phyloP scores from a whole-genome alignment of 2,888 invertebrate genomes.

The Piscicola geometra region DNA sequence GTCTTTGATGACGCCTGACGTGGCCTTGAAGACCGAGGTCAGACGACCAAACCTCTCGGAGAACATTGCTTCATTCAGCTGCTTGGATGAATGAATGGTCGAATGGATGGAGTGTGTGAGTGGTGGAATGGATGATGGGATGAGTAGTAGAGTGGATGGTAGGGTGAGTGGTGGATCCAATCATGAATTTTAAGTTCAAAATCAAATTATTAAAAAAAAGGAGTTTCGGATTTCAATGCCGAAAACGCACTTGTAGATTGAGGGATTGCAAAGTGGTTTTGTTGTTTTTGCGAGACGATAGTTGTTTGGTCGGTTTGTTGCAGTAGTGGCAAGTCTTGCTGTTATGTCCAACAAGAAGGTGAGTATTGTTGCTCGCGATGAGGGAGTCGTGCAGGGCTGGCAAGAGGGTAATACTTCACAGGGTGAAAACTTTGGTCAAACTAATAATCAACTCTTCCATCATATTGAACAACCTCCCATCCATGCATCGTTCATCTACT shows the following conservation, averaged over 20 bases:
- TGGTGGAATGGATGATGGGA: neutral
- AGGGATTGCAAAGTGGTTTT: neutral
- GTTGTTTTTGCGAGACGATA: neutral
- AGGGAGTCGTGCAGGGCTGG: conserved; percentile 64
- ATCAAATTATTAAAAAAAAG: too few species aligned
- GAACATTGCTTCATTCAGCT: conserved; percentile 36
- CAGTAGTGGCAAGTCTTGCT: conserved; percentile 71
- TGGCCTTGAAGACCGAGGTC: conserved; percentile 72
- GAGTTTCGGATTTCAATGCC: neutral
- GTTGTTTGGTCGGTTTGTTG: conserved; percentile 39
- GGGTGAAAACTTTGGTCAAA: too few species aligned
- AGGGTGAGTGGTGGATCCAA: neutral
- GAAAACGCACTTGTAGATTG: neutral
- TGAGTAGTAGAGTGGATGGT: neutral
- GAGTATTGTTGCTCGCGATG: conserved; percentile 72
- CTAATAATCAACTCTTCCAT: too few species aligned
- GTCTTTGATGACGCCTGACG: conserved; percentile 84
- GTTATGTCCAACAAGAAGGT: conserved; percentile 77
- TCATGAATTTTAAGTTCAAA: neutral
- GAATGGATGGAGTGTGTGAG: neutral
- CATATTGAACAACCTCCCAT: too few species aligned
- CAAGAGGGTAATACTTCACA: too few species aligned
- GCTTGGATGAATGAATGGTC: neutral
- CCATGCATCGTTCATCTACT: too few species aligned
- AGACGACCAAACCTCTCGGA: conserved; percentile 47